A percentile compares a stretch with the other conserved stretches of the same genome.
Conservation (phyloP, 2,888 invertebrate genomes). For the Oegoconia quadripuncta region DNA sequence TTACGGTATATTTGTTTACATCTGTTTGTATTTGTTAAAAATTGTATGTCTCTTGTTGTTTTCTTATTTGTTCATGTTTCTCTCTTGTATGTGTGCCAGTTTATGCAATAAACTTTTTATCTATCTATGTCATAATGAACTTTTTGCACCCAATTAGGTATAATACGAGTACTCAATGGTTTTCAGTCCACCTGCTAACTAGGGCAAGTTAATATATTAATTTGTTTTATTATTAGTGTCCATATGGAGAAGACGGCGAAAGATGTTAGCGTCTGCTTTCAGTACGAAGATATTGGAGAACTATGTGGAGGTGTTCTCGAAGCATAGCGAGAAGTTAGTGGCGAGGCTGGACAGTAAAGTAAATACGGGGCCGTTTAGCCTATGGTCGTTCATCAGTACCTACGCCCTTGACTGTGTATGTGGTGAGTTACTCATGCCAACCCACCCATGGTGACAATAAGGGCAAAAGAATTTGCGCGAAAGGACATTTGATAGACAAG, state of each 20-base stretch:
- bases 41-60: too few relatives aligned
- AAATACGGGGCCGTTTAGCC: slow-evolving; percentile 54
- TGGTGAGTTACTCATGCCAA: too few relatives aligned
- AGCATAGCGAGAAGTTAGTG: slow-evolving; percentile 74
- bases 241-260: slow-evolving; percentile 81
- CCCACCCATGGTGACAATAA: too few relatives aligned
- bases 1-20: too few relatives aligned
- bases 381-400: slow-evolving; percentile 74
- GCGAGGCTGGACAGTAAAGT: slow-evolving; percentile 43
- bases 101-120: too few relatives aligned
- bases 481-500: too few relatives aligned
- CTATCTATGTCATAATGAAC: too few relatives aligned
- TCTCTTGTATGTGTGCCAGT: too few relatives aligned
- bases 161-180: background rate
- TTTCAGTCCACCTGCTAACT: background rate
- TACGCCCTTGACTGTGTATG: slow-evolving; percentile 82
- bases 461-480: too few relatives aligned
- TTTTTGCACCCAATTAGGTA: too few relatives aligned
- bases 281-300: slow-evolving; percentile 83
- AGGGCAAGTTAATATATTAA: background rate
- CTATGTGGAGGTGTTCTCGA: slow-evolving; percentile 81
- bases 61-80: too few relatives aligned
- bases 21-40: too few relatives aligned
- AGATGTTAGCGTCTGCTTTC: slow-evolving; percentile 82
- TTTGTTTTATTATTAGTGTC: slow-evolving; percentile 41